These are phyloP conservation scores for Marmota flaviventris DNA, from an alignment of 2,113 vertebrate species.

Conservation along the genomic window DNA sequence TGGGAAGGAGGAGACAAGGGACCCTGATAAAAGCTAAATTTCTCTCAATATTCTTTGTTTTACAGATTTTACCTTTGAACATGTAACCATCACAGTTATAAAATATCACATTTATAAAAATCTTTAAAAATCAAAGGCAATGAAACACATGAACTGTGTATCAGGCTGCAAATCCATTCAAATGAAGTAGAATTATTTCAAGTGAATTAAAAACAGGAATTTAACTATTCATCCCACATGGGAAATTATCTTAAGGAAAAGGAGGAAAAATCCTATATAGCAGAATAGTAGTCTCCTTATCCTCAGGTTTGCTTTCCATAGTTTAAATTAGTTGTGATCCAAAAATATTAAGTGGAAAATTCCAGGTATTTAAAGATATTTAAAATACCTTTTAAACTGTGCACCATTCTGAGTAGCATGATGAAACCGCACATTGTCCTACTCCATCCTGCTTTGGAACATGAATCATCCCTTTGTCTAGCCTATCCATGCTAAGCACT, in stretches of 20 bases:
- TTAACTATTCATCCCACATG: neutral
- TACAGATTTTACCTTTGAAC: constrained; percentile 30
- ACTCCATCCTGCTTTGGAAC: neutral
- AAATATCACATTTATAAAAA: constrained; percentile 1
- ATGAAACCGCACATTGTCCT: neutral
- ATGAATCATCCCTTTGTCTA: neutral
- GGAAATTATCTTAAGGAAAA: neutral
- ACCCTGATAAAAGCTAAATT: neutral
- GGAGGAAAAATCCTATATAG: neutral
- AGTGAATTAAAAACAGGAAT: neutral
- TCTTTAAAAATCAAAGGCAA: neutral
- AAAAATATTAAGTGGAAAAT: neutral
- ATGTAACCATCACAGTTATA: neutral
- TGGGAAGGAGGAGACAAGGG: neutral
- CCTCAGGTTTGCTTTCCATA: neutral
- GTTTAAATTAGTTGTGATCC: neutral
- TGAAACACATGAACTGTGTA: no score
- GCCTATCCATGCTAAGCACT: neutral
- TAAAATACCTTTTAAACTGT: neutral
- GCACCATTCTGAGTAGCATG: neutral
- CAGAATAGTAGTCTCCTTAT: neutral
- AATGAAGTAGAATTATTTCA: neutral
- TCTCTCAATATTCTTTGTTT: constrained; percentile 1
- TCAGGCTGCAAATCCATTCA: no score
- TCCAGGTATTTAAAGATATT: no score